phyloP scores from a whole-genome alignment of 2,113 vertebrate species.

The Calypte anna region DNA sequence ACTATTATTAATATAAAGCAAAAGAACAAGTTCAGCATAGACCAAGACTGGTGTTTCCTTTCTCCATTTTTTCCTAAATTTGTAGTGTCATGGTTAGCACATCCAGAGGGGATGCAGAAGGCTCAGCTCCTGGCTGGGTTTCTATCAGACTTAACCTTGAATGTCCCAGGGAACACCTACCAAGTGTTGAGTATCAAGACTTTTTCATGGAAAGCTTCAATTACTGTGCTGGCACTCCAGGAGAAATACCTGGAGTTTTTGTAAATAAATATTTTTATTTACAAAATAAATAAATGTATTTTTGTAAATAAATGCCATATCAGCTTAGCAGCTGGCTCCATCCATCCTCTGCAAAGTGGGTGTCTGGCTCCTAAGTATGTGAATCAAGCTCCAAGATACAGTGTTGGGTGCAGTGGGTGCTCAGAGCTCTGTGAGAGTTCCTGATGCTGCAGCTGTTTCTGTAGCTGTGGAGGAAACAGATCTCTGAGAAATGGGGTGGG shows the following conservation, averaged over 20 bases:
- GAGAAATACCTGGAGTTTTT: not conserved
- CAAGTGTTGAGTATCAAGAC: not conserved
- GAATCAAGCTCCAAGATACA: not conserved
- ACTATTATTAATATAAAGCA: accelerated
- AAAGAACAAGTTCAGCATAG: not conserved
- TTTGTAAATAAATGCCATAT: not conserved
- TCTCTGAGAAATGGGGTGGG: not conserved
- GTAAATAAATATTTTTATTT: not conserved
- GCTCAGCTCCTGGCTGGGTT: accelerated
- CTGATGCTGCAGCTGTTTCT: not conserved
- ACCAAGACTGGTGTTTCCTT: not conserved
- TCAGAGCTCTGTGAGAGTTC: not conserved
- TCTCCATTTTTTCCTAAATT: not conserved
- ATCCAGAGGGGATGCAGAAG: not conserved
- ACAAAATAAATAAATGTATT: no score
- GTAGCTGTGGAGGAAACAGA: not conserved
- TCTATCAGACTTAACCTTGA: not conserved
- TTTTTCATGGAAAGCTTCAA: not conserved
- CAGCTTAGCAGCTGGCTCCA: not conserved
- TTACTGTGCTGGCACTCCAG: not conserved
- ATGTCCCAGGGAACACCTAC: not conserved
- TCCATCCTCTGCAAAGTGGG: not conserved
- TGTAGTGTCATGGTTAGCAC: accelerated
- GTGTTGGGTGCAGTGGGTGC: not conserved
- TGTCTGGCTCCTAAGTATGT: not conserved